Evolutionary conservation across 1,140 invertebrate species (phyloP).

Genomic region (Leptopilina clavipes): DNA sequence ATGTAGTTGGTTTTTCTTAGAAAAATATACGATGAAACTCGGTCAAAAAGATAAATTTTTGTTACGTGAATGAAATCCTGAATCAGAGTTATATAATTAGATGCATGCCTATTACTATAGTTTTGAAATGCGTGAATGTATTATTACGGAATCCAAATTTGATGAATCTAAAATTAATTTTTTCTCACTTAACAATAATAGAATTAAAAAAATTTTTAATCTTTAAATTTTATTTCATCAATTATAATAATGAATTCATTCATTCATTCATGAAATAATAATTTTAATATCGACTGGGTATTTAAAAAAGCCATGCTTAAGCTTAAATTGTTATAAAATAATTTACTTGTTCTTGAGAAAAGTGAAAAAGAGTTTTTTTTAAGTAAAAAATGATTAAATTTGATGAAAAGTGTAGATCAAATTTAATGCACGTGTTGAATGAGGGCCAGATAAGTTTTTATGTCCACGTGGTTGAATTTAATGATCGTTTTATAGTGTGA

Average conservation of each 20-base stretch:
- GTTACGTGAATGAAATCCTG: background rate
- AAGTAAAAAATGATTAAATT: background rate
- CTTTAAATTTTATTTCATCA: too few species aligned
- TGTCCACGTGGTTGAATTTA: slow-evolving; percentile 14
- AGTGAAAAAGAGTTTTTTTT: background rate
- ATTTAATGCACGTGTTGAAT: slow-evolving; percentile 11
- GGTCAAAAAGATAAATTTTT: background rate
- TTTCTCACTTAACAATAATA: too few species aligned
- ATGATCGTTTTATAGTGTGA: background rate
- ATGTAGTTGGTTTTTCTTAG: background rate
- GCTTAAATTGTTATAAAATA: background rate
- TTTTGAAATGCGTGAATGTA: background rate
- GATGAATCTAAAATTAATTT: too few species aligned
- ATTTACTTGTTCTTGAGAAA: background rate
- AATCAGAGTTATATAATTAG: background rate
- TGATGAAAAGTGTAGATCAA: background rate
- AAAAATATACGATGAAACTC: background rate
- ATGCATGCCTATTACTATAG: background rate
- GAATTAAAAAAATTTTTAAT: too few species aligned
- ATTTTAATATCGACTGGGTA: too few species aligned
- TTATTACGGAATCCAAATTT: background rate
- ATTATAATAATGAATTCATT: too few species aligned
- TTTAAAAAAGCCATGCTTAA: too few species aligned
- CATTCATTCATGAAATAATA: too few species aligned
- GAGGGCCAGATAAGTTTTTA: slow-evolving; percentile 2